phyloP scores from a whole-genome alignment of 2,113 vertebrate species.

The Alligator sinensis region DNA sequence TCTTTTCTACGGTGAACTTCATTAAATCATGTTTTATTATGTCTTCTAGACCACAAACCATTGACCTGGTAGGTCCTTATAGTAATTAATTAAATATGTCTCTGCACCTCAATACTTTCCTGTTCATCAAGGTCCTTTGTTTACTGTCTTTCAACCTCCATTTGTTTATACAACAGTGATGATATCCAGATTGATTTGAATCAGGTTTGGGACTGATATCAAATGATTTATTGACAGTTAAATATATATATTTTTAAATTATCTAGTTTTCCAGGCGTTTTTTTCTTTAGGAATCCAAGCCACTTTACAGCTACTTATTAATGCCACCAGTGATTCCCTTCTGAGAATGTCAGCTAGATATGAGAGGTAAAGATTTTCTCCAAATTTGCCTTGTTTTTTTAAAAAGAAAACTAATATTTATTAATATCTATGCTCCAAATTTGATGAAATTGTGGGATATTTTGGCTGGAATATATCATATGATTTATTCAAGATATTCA shows the following conservation, averaged over 20 bases:
- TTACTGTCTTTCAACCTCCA: neutral
- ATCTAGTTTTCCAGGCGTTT: fast-evolving
- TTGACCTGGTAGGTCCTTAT: neutral
- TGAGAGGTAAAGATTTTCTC: neutral
- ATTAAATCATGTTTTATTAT: conserved; percentile 32
- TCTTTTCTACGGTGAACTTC: neutral
- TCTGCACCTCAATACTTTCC: neutral
- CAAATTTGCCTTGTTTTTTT: neutral
- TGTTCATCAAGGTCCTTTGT: neutral
- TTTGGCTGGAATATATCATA: neutral
- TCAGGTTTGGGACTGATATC: conserved; percentile 1
- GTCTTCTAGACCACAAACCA: neutral
- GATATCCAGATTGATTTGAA: neutral
- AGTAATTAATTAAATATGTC: neutral
- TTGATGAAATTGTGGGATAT: neutral
- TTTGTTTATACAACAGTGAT: neutral
- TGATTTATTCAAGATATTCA: neutral
- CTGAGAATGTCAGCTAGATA: neutral
- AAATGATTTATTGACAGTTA: neutral
- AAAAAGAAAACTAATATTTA: neutral
- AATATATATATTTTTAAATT: neutral
- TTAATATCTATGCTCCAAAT: neutral
- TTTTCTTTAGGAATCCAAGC: neutral
- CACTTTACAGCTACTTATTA: neutral
- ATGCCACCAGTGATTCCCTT: neutral